A percentile compares a stretch with the other conserved stretches of the same genome.
phyloP scores from a whole-genome alignment of 2,888 invertebrate species.

The Spatulosminthurus flaviceps region DNA sequence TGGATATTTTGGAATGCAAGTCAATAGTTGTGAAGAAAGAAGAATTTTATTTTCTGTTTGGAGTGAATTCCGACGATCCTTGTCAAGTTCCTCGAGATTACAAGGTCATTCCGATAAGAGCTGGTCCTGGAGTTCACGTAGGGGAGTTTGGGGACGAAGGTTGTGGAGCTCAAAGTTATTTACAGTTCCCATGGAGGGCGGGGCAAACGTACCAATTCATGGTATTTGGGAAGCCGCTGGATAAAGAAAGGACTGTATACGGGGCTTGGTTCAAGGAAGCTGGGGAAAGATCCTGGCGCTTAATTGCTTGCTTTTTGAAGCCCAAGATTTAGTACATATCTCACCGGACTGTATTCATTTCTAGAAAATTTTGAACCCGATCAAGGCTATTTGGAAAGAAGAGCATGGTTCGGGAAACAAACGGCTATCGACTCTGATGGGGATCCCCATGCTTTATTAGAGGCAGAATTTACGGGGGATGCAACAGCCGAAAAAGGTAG shows the following conservation, averaged over 20 bases:
- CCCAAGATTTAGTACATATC: conserved; percentile 53
- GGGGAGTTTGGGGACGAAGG: conserved; percentile 61
- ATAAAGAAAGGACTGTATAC: conserved; percentile 47
- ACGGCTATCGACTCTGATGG: conserved; percentile 49
- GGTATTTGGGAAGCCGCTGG: conserved; percentile 49
- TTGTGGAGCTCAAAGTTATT: conserved; percentile 56
- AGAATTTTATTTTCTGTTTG: conserved; percentile 60
- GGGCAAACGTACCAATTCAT: conserved; percentile 54
- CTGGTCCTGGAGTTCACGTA: conserved; percentile 53
- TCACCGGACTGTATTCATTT: conserved; percentile 55
- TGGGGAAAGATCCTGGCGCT: conserved; percentile 47
- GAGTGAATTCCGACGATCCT: conserved; percentile 59
- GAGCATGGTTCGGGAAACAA: conserved; percentile 55
- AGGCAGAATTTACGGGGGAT: conserved; percentile 56
- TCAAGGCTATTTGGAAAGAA: conserved; percentile 52
- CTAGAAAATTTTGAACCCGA: conserved; percentile 61
- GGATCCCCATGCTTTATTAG: conserved; percentile 52
- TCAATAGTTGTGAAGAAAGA: conserved; percentile 52
- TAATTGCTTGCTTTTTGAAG: conserved; percentile 58
- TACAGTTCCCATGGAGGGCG: conserved; percentile 54
- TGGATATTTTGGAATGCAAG: conserved; percentile 62
- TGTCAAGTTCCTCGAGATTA: conserved; percentile 58
- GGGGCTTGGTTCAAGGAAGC: conserved; percentile 57
- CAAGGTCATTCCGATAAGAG: conserved; percentile 48
- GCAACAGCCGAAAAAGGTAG: conserved; percentile 51